Base-by-base conservation (phyloP, 92 coral and sea anemone genomes). In the Isaurus tuberculatus region DNA sequence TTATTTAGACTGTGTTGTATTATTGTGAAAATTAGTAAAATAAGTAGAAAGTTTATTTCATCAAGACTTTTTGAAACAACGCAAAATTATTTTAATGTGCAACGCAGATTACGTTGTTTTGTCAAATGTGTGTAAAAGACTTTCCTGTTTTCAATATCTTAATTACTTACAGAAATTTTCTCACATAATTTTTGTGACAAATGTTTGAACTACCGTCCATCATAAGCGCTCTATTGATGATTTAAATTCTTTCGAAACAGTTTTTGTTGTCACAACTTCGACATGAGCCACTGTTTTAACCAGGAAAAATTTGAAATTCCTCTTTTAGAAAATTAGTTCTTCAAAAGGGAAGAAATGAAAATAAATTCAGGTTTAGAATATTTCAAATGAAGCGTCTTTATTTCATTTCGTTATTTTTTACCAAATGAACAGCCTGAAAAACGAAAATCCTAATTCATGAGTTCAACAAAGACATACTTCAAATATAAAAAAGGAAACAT, bases 31-130 rank as follows among this genome's bases (percentile, higher is more conserved):
- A 77, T 77, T 77, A 57, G 70, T 27, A 61, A 77, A 77, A 77
- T 77, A 77, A 77, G 26, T 77, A 61, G 53, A 51, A 55, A 77
- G 69, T 77, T 77, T 77, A 77, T 57, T 60, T 77, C 82, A 77
- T 57, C 33, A 34, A 22, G 25, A 67, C 29, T 53, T 77, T 60
- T 77, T 57, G 33, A 20, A 58, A 57, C 48, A 77, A 57, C 82
- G 34, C 68, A 34, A 27, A 77, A 77, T 58, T 65, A 23, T 57
- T 60, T 58, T 36, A 77, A 55, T 77, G 30, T 55, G 26, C 16
- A 25, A 65, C 34, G n/a, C 69, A 58, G 64, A 77, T 57, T 57
- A 64, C 51, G 33, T 58, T 57, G 69, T 22, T 58, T 58, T 77
- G 70, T 60, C 55, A 37, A 58, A 22, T 15, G 82, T 58, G 82